Evolutionary conservation across 2,797 vertebrate species (phyloP), one percentile per base, ranked within the genome.

Genomic region (Amphiprion clarkii): DNA sequence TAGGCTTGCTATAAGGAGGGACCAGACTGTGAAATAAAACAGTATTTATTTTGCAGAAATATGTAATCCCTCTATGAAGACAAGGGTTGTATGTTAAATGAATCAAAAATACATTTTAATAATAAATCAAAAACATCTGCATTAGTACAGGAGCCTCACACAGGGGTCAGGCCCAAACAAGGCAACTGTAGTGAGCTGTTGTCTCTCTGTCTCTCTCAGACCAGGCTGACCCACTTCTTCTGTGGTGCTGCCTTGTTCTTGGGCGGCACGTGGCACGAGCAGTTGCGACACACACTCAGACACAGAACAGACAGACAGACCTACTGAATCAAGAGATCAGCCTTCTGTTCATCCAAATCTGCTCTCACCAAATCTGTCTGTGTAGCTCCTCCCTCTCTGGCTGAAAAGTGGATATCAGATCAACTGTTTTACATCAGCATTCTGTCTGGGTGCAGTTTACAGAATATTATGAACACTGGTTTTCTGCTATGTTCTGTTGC

Each of bases 141-240:
- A 16, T 17, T 14, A 14, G 25, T 44, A 14, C 1, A 31, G n/a
- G 13, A 56, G 21, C 8, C 27, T 19, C 40, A 44, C 27, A 25
- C 12, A 1, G 9, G 9, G 13, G 48, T 52, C 56, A 54, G 57
- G 25, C 39, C 54, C 33, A 31, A 60, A 70, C 62, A 67, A 51
- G 40, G 59, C 23, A 13, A 65, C 66, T 71, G 58, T 46, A 62
- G 52, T 14, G 25, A 40, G 58, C 61, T 49, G 73, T 58, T 60
- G 52, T 53, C 31, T 33, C 36, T 65, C 33, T 60, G 33, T 52
- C 57, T 53, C 52, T 25, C 11, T 76, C 44, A 74, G 52, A 69
- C 63, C 42, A 25, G 49, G 16, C 53, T 81, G 81, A 87, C 78
- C 85, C 73, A 84, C 72, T 79, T 87, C 64, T 67, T 39, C 52